Base-by-base conservation (phyloP, 1,140 invertebrate species). In the Rhizoglyphus robini region DNA sequence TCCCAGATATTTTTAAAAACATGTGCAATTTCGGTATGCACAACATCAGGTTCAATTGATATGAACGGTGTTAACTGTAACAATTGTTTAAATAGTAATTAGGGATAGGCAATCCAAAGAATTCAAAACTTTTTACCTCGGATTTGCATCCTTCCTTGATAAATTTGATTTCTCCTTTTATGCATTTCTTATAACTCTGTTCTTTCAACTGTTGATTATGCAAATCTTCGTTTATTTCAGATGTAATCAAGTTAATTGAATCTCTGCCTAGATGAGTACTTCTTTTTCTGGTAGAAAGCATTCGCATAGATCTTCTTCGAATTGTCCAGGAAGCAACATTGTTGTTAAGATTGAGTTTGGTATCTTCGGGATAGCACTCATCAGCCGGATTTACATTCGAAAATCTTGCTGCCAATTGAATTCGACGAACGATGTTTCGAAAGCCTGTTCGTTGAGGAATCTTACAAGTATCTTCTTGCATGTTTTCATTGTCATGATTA, bases 1-100 rank as follows among this genome's bases (percentile, higher is more conserved):
- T 67, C 62, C 71, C 71, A 72, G 23, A 65, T 54, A n/a, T 70
- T 54, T 4, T 67, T 64, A n/a, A 72, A 57, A 0, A 71, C 57
- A 4, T 58, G 23, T 8, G 66, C 65, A 0, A 71, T 65, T 20
- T 68, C 66, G 23, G 13, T 32, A 1, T 3, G n/a, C 11, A 13
- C 23, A 29, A 60, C 36, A 27, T 60, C 15, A n/a, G 58, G 32
- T 11, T 58, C 31, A 11, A 58, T 13, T 1, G 31, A 1, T 3
- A 58, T 27, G 31, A 58, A 58, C n/a, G 54, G 54, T 20, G 13
- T 60, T 3, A 27, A 34, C 30, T 32, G 3, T 4, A 51, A 51
- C 15, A 51, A 60, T 2, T n/a, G 27, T 18, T 41, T 41, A 8
- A 41, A 41, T 41, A 18, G 18, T 18, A 41, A 11, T 8, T 41